Evolutionary conservation across 1,140 invertebrate genomes (phyloP).

Genomic region (Mercenaria mercenaria): DNA sequence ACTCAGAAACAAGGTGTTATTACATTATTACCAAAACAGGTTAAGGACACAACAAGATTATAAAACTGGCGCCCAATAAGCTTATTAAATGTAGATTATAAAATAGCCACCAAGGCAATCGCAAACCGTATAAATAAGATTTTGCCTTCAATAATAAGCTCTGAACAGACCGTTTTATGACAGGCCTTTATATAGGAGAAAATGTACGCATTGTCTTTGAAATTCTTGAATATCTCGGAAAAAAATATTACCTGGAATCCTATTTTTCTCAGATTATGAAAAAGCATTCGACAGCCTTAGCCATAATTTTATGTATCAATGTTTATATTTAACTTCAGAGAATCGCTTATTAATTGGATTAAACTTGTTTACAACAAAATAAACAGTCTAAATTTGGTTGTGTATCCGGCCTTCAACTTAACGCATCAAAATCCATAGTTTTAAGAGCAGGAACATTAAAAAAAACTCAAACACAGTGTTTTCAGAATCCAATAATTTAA

Average conservation of each 20-base stretch:
- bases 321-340: neutral
- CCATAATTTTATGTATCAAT: constrained; percentile 17
- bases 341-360: constrained; percentile 1
- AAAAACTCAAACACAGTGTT: neutral
- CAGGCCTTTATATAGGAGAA: constrained; percentile 23
- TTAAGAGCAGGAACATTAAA: neutral
- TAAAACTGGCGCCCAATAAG: constrained; percentile 43
- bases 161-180: neutral
- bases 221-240: neutral
- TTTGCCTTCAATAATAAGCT: neutral
- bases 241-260: neutral
- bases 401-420: too few relatives aligned
- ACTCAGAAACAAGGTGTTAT: too few relatives aligned
- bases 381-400: neutral
- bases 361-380: constrained; percentile 21
- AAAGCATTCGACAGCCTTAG: constrained; percentile 11
- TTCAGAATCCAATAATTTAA: too few relatives aligned
- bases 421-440: neutral
- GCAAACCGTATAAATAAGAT: neutral
- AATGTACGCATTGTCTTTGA: constrained; percentile 4
- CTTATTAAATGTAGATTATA: constrained; percentile 31
- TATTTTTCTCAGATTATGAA: neutral
- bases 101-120: neutral
- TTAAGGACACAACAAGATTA: neutral
- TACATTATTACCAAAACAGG: constrained; percentile 37